These are phyloP conservation scores for Mythimna loreyi DNA, from an alignment of 2,888 invertebrate genomes.

Conservation along the genomic window DNA sequence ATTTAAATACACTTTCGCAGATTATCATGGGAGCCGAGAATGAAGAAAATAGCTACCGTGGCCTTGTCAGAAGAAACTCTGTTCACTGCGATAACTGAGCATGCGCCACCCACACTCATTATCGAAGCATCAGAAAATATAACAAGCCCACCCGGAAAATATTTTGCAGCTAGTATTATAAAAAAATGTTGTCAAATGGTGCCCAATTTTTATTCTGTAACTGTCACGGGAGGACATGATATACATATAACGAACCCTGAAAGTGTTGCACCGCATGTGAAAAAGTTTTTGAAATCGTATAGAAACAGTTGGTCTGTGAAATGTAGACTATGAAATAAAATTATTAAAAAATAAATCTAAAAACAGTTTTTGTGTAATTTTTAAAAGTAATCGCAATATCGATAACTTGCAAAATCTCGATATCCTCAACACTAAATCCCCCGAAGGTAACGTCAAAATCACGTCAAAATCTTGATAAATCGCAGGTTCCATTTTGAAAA, in stretches of 20 bases:
- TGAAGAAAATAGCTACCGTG: conserved; percentile 69
- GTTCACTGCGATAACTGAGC: conserved; percentile 65
- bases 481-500: too few species aligned
- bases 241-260: conserved; percentile 44
- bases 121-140: conserved; percentile 69
- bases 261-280: conserved; percentile 28
- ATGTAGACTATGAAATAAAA: conserved; percentile 64
- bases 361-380: neutral
- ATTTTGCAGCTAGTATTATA: conserved; percentile 66
- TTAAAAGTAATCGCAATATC: conserved; percentile 14
- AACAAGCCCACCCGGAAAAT: conserved; percentile 43
- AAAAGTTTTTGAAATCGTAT: conserved; percentile 43
- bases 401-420: neutral
- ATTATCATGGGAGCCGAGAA: conserved; percentile 77
- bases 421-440: conserved; percentile 19
- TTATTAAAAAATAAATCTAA: neutral
- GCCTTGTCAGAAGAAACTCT: conserved; percentile 72
- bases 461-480: conserved; percentile 6
- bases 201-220: conserved; percentile 60
- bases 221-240: conserved; percentile 38
- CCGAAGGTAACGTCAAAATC: conserved; percentile 11
- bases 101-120: conserved; percentile 72
- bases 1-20: conserved; percentile 57
- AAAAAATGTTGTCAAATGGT: conserved; percentile 67
- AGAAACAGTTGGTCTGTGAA: conserved; percentile 25